phyloP scores from a whole-genome alignment of 2,113 vertebrate species.

The Lycaon pictus region DNA sequence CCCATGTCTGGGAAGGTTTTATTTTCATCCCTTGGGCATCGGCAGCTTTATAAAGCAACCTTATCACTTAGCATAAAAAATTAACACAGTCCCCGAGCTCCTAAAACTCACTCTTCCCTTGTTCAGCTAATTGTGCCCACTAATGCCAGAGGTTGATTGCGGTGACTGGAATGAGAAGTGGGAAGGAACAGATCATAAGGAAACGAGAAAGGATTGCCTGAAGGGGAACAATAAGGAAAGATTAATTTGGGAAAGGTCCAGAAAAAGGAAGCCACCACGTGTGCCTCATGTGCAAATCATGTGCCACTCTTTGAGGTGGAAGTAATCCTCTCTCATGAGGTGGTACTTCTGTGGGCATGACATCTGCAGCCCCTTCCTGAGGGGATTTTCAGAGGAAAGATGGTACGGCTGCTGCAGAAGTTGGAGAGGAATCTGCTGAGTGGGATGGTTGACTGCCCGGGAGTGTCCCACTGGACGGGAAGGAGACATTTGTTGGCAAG shows the following conservation, averaged over 20 bases:
- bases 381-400: background rate
- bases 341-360: background rate
- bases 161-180: conserved; percentile 51
- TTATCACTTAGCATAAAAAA: background rate
- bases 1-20: background rate
- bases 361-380: background rate
- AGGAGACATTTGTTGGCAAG: background rate
- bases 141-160: background rate
- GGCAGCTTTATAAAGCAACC: conserved; percentile 3
- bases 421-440: background rate
- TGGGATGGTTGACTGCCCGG: background rate
- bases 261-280: conserved; percentile 25
- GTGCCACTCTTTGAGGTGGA: background rate
- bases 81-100: background rate
- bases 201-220: background rate
- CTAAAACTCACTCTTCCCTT: background rate
- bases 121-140: background rate
- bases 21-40: background rate
- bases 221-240: conserved; percentile 57
- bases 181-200: conserved; percentile 51
- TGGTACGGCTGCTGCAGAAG: background rate
- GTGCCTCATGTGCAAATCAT: background rate
- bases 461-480: background rate
- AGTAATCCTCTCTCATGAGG: background rate
- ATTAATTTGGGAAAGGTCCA: conserved; percentile 47